Evolutionary conservation across 2,888 invertebrate species (phyloP), one percentile per base, ranked within the genome.

Genomic region (Allophyes oxyacanthae): DNA sequence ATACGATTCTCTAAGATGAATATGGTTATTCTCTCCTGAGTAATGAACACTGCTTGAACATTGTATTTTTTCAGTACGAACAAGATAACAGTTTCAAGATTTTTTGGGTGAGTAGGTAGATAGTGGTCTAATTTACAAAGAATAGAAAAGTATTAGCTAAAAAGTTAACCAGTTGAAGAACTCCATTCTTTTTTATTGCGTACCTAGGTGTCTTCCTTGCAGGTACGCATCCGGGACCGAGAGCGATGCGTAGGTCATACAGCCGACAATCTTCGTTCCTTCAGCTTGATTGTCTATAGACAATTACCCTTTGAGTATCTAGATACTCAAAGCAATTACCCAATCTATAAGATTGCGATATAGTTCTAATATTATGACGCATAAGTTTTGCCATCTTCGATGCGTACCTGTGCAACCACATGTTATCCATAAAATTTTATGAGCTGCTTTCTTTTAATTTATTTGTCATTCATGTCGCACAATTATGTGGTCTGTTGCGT

Each of bases 391-490:
- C 6, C 38, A 64, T 66, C 36, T 59, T 51, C 30, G 28, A 54
- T 37, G 36, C 38, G 36, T 45, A 28, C 34, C 32, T 60, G 48
- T 38, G 42, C 48, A 42, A 55, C 49, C 28, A 40, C 40, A 50
- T 58, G 58, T 15, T 53, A 49, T 49, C 36, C 40, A 44, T 66
- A 52, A 38, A 56, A 44, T 30, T 60, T 41, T 51, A 45, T 53
- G 42, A 20, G 9, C 42, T 48, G 36, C 69, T 69, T 63, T 73
- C 70, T 53, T 68, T 53, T 48, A 63, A 61, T 65, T 56, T 58
- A 63, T 69, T 58, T 70, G 40, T 30, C 36, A 70, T 66, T 69
- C 70, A 51, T 45, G 63, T 69, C 70, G 60, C 71, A 63, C 43
- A 41, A 34, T 11, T 33, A 55, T 59, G 59, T 54, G 63, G 62